A percentile compares a stretch with the other conserved stretches of the same genome.
Evolutionary conservation across 2,113 vertebrate species (phyloP).

Genomic region (Megaceryle maxima): DNA sequence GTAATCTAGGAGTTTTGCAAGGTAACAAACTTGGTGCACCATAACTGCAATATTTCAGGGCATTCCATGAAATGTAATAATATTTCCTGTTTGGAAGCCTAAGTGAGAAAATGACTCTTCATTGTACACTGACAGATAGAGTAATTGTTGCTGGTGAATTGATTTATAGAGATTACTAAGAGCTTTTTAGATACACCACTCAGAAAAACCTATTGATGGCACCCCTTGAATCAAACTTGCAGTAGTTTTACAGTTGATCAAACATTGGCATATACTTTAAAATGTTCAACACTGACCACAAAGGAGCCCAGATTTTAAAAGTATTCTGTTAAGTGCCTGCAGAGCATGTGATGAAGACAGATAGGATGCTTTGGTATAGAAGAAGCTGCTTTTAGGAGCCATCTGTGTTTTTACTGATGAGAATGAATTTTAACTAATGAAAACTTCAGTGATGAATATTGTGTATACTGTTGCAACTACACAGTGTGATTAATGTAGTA

Average conservation of each 20-base stretch:
- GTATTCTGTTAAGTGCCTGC: neutral
- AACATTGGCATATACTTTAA: neutral
- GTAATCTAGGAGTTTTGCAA: neutral
- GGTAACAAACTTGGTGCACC: neutral
- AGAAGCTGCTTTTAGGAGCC: neutral
- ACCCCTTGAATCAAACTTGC: neutral
- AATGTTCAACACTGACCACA: neutral
- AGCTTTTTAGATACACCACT: neutral
- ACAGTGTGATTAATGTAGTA: neutral
- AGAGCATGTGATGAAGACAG: neutral
- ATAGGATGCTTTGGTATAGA: neutral
- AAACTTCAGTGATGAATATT: slow-evolving; percentile 6
- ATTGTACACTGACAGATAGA: neutral
- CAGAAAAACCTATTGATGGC: neutral
- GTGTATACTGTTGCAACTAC: neutral
- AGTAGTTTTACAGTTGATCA: neutral
- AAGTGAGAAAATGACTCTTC: neutral
- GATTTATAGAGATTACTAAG: neutral
- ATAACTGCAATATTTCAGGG: neutral
- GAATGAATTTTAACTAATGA: slow-evolving; percentile 36
- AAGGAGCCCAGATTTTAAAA: neutral
- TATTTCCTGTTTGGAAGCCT: neutral
- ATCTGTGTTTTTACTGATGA: slow-evolving; percentile 33
- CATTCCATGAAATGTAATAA: neutral
- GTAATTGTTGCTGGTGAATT: neutral